Base-by-base conservation (phyloP, 2,797 vertebrate genomes). In the Microctenopoma steveboyesi region DNA sequence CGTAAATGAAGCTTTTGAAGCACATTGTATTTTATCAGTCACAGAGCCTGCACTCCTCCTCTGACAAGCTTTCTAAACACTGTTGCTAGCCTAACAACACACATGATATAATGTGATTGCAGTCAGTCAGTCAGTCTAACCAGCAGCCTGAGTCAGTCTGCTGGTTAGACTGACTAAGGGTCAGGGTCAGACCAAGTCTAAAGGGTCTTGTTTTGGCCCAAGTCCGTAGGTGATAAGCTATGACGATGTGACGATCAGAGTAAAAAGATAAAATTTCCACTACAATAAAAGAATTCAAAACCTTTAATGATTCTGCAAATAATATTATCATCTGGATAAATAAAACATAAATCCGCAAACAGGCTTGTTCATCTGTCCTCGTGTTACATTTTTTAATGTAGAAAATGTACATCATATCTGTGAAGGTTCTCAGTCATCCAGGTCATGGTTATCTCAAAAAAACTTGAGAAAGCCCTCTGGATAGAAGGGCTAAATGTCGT, bases 231-330 rank as follows among this genome's bases (percentile, higher is more conserved):
- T 45, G 28, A 52, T 11, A 18, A 14, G 49, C 14, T 15, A 7
- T 5, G 7, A 49, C 35, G 33, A 3, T 43, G 2, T 28, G 22
- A 22, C 22, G 22, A 39, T 46, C 33, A 50, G 50, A 0, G 12
- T 45, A 27, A 76, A 65, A 82, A 77, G 37, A 72, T 8, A 57
- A 71, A 76, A 61, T 67, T 56, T 72, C 64, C 73, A 87, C 73
- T 45, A 81, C 67, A 78, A 89, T 91, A 91, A 95, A 95, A 93
- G 93, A 96, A 95, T 94, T 48, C 68, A 95, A 94, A 94, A 94
- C 94, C 95, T 97, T 97, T 97, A 97, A 97, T 97, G 93, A 92
- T 93, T 93, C 95, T 76, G 93, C 93, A 96, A 96, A 96, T 95
- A 94, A 96, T 94, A 94, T 91, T 93, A 91, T 95, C 93, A 86